Conservation (phyloP, 2,888 invertebrate species). For the Rhopalosiphum nymphaeae region DNA sequence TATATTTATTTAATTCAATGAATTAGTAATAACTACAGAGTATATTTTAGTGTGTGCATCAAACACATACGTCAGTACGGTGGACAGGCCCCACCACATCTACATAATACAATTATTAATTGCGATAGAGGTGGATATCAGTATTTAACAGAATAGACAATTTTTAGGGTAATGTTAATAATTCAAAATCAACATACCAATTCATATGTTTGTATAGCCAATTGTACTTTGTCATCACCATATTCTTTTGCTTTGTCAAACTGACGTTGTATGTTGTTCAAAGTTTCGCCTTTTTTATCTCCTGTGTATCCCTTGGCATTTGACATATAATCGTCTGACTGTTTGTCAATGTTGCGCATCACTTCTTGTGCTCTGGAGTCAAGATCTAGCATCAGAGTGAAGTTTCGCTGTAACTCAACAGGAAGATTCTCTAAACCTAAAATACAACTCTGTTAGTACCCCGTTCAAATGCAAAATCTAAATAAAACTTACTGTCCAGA, state of each 20-base stretch:
- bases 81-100: too few relatives aligned
- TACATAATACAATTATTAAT: too few relatives aligned
- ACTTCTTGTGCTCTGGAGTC: conserved; percentile 91
- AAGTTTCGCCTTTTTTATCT: conserved; percentile 86
- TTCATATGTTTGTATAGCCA: conserved; percentile 98
- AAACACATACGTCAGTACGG: too few relatives aligned
- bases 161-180: not conserved
- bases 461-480: conserved; percentile 17
- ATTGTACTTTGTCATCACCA: conserved; percentile 96
- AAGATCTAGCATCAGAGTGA: conserved; percentile 94
- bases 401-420: conserved; percentile 93
- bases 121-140: too few relatives aligned
- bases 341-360: conserved; percentile 91
- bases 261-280: conserved; percentile 86
- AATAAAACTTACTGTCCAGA: conserved; percentile 82
- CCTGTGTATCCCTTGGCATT: conserved; percentile 79
- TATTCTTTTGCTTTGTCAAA: conserved; percentile 96
- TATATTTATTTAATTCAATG: too few relatives aligned
- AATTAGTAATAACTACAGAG: too few relatives aligned
- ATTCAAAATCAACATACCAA: conserved; percentile 72
- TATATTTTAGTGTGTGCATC: too few relatives aligned
- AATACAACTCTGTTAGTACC: conserved; percentile 64
- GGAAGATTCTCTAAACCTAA: conserved; percentile 93
- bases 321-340: conserved; percentile 85
- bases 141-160: not conserved